Evolutionary conservation across 2,888 invertebrate species (phyloP).

Genomic region (Limnephilus lunatus): DNA sequence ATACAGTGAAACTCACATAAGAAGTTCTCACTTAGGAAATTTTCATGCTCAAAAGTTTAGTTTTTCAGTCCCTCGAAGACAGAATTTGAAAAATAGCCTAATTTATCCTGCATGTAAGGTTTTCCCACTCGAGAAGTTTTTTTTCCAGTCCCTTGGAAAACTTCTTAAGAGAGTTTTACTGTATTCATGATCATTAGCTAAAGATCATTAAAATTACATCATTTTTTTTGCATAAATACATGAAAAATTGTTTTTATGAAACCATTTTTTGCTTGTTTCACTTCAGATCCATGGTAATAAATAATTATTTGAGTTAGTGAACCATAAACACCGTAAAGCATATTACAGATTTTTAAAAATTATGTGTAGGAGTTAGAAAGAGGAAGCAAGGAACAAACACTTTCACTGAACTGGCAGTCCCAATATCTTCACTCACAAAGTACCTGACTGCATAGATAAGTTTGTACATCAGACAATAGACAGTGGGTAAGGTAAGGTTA

Average conservation of each 20-base stretch:
- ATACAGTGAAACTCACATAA: too few species aligned
- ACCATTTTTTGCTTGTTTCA: neutral
- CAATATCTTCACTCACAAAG: neutral
- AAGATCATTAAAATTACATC: neutral
- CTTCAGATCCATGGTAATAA: neutral
- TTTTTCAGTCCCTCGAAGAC: too few species aligned
- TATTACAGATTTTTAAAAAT: neutral
- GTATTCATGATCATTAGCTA: neutral
- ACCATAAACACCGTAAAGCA: neutral
- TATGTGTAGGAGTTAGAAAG: neutral
- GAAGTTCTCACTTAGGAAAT: too few species aligned
- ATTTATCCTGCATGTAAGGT: too few species aligned
- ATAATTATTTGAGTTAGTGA: neutral
- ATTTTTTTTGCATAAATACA: too few species aligned
- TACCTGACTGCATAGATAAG: neutral
- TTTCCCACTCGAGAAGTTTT: too few species aligned
- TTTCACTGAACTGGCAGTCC: neutral
- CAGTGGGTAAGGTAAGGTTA: neutral
- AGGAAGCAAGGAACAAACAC: neutral
- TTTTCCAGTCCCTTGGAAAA: too few species aligned
- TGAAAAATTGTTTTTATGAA: neutral
- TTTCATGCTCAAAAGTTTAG: too few species aligned
- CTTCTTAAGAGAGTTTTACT: too few species aligned
- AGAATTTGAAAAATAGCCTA: too few species aligned
- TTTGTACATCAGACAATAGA: conserved; percentile 3